Conservation (phyloP, 2,888 invertebrate genomes). For the Geophilus truncorum region DNA sequence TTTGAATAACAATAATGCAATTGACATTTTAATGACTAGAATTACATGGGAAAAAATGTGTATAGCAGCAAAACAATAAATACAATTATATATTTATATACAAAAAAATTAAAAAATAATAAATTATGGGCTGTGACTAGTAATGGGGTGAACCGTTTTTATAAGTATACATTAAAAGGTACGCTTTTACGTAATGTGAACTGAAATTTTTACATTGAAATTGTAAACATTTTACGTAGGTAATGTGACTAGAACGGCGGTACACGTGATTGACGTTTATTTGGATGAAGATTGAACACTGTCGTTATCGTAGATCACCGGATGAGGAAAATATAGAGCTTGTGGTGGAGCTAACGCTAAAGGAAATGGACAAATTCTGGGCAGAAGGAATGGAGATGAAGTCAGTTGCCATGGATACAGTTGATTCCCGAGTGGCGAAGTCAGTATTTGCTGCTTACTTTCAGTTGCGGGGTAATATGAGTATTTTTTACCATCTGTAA, state of each 20-base stretch:
- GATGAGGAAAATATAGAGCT: background rate
- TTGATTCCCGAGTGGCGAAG: background rate
- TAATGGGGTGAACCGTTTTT: background rate
- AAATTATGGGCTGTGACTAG: background rate
- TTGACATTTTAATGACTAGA: conserved; percentile 5
- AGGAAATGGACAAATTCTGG: background rate
- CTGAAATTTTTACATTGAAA: background rate
- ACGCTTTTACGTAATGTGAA: background rate
- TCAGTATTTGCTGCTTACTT: background rate
- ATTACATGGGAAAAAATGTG: background rate
- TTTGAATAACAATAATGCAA: background rate
- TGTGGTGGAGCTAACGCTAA: background rate
- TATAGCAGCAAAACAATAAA: background rate
- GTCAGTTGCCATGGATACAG: background rate
- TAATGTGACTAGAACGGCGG: background rate
- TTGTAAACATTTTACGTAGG: background rate
- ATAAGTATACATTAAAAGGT: background rate
- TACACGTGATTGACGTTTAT: background rate
- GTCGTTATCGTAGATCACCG: background rate
- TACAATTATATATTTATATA: background rate
- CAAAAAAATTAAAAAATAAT: background rate
- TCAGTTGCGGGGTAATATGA: background rate
- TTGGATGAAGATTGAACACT: background rate
- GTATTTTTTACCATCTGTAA: background rate
- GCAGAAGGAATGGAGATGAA: background rate